Conservation (phyloP, 2,113 vertebrate genomes). For the Uria lomvia region DNA sequence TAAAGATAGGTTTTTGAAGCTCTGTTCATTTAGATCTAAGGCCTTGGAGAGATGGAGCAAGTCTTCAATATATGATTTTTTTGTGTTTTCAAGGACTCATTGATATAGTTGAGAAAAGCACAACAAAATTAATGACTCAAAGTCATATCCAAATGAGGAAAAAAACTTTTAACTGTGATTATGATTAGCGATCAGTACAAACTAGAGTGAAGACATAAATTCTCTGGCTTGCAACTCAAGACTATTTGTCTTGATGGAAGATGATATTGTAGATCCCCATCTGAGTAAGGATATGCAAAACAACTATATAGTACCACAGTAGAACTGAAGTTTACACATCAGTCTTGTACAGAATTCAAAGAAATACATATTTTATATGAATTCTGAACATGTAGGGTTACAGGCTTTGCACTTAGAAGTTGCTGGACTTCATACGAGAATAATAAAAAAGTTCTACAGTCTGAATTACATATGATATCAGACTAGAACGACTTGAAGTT, state of each 20-base stretch:
- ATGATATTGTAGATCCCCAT: not conserved
- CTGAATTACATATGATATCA: not conserved
- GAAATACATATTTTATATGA: not conserved
- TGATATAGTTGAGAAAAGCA: not conserved
- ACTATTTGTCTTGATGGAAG: not conserved
- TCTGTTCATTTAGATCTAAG: not conserved
- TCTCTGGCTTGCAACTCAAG: not conserved
- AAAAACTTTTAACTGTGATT: not conserved
- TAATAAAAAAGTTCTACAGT: not conserved
- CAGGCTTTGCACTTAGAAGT: not conserved
- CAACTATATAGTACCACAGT: not conserved
- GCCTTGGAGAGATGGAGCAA: not conserved
- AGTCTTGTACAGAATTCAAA: not conserved
- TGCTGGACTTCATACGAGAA: not conserved
- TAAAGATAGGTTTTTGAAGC: not conserved
- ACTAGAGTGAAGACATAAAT: not conserved
- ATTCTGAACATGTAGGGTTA: not conserved
- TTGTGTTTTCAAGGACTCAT: not conserved
- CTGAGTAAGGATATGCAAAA: not conserved
- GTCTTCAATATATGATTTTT: not conserved
- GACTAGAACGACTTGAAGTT: not conserved
- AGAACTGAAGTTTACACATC: not conserved
- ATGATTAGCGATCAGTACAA: not conserved
- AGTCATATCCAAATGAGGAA: not conserved
- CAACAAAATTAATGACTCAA: not conserved